Percentiles rank a stretch among this genome's conserved stretches.
phyloP scores from a whole-genome alignment of 2,113 vertebrate species.

The Ageneiosus marmoratus region DNA sequence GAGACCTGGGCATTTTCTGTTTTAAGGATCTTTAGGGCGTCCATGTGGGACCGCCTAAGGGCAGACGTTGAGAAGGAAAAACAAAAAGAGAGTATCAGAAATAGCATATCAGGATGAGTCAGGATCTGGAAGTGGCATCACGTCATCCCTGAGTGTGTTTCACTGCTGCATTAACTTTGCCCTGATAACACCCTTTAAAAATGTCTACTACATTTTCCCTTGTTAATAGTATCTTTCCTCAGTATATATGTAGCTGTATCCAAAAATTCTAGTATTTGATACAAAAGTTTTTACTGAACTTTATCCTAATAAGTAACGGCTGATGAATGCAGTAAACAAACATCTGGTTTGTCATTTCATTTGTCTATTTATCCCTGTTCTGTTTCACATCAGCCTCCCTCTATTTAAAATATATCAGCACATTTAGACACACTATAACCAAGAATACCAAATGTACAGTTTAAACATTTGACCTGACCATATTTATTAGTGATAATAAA shows the following conservation, averaged over 20 bases:
- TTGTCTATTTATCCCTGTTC: not conserved
- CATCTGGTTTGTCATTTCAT: not conserved
- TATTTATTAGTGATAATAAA: not conserved
- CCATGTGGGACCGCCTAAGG: not conserved
- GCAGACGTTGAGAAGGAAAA: not conserved
- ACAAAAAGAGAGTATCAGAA: not conserved
- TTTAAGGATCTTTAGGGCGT: not conserved
- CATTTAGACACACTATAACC: not conserved
- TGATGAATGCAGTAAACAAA: not conserved
- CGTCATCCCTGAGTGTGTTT: not conserved
- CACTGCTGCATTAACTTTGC: not conserved
- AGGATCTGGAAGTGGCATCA: not conserved
- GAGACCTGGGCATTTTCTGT: not conserved
- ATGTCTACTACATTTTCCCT: conserved; percentile 1
- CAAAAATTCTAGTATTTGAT: not conserved
- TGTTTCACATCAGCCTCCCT: not conserved
- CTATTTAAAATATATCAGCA: not conserved
- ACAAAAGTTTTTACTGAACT: not conserved
- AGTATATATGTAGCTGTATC: not conserved
- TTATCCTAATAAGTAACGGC: not conserved
- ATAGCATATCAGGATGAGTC: not conserved
- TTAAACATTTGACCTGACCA: not conserved
- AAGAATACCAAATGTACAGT: not conserved
- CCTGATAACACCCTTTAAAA: conserved; percentile 6
- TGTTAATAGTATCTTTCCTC: not conserved